Conservation (phyloP, 2,113 vertebrate genomes). For the Camelus dromedarius region DNA sequence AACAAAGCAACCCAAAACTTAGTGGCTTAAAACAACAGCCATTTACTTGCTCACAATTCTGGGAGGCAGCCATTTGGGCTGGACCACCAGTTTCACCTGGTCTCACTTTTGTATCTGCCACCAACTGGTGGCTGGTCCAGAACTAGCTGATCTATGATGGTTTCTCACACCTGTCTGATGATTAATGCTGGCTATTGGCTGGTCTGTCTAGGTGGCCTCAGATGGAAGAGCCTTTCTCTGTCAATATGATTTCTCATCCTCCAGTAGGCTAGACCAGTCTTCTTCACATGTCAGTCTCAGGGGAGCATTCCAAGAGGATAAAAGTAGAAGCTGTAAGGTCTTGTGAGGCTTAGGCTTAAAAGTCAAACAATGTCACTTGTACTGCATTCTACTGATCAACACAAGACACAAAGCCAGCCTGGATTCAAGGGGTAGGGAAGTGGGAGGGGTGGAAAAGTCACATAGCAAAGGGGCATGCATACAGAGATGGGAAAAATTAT, state of each 20-base stretch:
- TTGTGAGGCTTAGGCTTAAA: not conserved
- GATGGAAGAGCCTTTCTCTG: not conserved
- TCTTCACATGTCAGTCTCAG: not conserved
- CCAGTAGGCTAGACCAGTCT: not conserved
- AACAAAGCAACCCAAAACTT: not conserved
- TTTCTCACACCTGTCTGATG: not conserved
- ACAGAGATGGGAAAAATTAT: not conserved
- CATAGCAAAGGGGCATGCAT: not conserved
- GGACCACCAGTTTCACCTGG: not conserved
- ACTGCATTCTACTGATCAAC: not conserved
- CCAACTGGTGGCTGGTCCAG: not conserved
- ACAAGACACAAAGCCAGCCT: slow-evolving; percentile 2
- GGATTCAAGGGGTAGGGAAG: not conserved
- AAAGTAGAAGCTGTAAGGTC: not conserved
- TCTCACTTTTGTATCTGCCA: not conserved
- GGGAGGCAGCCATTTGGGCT: not conserved
- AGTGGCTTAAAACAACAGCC: not conserved
- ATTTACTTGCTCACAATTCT: not conserved
- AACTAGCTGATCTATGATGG: not conserved
- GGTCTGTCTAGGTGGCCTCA: not conserved
- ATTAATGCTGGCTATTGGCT: not conserved
- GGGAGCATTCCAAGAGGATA: not conserved
- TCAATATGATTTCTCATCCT: not conserved
- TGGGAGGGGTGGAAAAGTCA: not conserved
- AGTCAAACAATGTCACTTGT: not conserved